phyloP scores from a whole-genome alignment of 2,113 vertebrate species.

The Maccullochella peelii region DNA sequence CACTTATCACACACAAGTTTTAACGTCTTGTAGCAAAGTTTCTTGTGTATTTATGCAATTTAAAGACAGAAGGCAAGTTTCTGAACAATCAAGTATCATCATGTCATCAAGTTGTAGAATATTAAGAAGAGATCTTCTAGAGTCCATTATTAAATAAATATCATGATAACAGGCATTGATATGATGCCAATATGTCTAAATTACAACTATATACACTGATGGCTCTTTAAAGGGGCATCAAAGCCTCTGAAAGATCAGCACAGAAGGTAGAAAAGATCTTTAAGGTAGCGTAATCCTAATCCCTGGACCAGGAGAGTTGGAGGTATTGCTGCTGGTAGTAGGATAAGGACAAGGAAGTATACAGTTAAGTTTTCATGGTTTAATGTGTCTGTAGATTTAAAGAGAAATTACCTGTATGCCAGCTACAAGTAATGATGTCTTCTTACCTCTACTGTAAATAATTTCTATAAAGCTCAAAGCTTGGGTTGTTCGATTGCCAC shows the following conservation, averaged over 20 bases:
- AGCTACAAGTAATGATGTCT: conserved; percentile 26
- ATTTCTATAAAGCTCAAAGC: conserved; percentile 11
- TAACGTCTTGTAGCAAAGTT: neutral
- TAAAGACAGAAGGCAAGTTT: neutral
- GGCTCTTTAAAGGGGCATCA: conserved; percentile 38
- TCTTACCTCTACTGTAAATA: conserved; percentile 1
- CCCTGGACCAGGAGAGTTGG: conserved; percentile 15
- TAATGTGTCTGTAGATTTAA: conserved; percentile 16
- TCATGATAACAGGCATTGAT: neutral
- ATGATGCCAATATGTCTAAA: neutral
- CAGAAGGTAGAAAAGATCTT: conserved; percentile 40
- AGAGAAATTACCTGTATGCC: conserved; percentile 39
- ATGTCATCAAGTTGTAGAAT: neutral
- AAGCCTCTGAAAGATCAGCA: conserved; percentile 29
- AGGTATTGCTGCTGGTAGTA: conserved; percentile 42
- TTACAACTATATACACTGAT: conserved; percentile 9
- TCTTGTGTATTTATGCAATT: neutral
- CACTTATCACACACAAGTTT: too few species aligned
- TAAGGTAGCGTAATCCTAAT: conserved; percentile 14
- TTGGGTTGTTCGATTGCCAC: neutral
- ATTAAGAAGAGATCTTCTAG: neutral
- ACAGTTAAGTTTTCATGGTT: neutral
- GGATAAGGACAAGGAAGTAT: conserved; percentile 12
- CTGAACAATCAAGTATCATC: conserved; percentile 2
- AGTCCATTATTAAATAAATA: neutral